Evolutionary conservation across 37 sponge, comb jelly and placozoan species (phyloP).

Genomic region (Aplysina aerophoba): DNA sequence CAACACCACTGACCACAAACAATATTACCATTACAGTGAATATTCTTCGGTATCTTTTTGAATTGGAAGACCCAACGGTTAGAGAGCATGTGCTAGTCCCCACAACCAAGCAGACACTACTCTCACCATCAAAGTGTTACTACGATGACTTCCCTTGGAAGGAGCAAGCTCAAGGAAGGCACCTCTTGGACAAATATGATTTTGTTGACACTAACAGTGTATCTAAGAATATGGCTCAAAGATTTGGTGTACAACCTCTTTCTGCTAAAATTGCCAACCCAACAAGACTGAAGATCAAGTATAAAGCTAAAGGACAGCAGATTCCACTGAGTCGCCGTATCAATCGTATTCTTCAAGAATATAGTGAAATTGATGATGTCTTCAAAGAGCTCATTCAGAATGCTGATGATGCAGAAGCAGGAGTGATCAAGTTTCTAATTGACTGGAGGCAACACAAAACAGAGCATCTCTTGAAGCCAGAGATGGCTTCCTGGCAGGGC

Average conservation of each 20-base stretch:
- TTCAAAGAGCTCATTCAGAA: conserved; percentile 90
- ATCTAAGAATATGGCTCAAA: conserved; percentile 23
- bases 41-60: conserved; percentile 19
- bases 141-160: conserved; percentile 61
- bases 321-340: conserved; percentile 62
- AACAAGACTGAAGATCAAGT: conserved; percentile 32
- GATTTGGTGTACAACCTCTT: conserved; percentile 60
- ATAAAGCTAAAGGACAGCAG: conserved; percentile 37
- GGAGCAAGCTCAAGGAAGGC: not conserved
- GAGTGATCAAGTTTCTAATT: conserved; percentile 73
- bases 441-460: conserved; percentile 65
- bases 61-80: no score
- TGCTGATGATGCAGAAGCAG: conserved; percentile 91
- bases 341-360: conserved; percentile 58
- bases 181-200: conserved; percentile 5
- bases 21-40: no score
- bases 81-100: conserved; percentile 31
- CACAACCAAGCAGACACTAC: conserved; percentile 20
- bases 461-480: conserved; percentile 47
- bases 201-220: conserved; percentile 44
- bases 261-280: conserved; percentile 64
- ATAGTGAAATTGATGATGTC: conserved; percentile 64
- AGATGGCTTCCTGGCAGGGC: conserved; percentile 79
- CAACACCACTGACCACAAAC: not conserved
- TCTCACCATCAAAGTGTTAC: conserved; percentile 35